Conservation (phyloP, 2,113 vertebrate genomes). For the Psittacara wagleri region DNA sequence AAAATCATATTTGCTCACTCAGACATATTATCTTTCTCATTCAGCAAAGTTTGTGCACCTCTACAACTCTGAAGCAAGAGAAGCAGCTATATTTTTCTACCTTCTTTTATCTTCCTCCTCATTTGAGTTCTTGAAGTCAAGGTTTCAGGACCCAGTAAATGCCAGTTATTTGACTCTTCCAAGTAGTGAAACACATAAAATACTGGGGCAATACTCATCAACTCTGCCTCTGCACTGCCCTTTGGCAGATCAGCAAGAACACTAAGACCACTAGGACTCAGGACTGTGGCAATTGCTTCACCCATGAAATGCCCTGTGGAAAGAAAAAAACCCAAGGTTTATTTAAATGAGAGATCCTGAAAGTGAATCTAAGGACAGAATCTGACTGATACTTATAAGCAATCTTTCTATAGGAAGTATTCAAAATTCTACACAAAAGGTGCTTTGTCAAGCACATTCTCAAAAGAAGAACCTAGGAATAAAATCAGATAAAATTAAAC, state of each 20-base stretch:
- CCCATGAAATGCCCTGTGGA: conserved; percentile 83
- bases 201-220: conserved; percentile 75
- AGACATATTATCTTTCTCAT: neutral
- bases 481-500: neutral
- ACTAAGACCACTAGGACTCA: conserved; percentile 72
- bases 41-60: neutral
- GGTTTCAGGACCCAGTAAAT: conserved; percentile 64
- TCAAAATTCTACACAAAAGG: neutral
- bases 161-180: conserved; percentile 79
- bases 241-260: conserved; percentile 76
- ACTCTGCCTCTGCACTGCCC: conserved; percentile 82
- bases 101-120: conserved; percentile 81
- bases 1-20: neutral
- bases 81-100: conserved; percentile 60
- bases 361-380: neutral
- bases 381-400: no score
- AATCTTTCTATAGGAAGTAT: neutral
- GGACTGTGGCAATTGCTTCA: conserved; percentile 73
- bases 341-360: neutral
- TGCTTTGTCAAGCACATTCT: neutral
- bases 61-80: neutral
- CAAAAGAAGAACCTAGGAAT: neutral
- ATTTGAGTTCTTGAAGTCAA: conserved; percentile 52
- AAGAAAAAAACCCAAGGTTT: neutral
- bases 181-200: conserved; percentile 85